Evolutionary conservation across 53 echinoderm and acorn worm genomes (phyloP).

Genomic region (Pentamera pediparva): DNA sequence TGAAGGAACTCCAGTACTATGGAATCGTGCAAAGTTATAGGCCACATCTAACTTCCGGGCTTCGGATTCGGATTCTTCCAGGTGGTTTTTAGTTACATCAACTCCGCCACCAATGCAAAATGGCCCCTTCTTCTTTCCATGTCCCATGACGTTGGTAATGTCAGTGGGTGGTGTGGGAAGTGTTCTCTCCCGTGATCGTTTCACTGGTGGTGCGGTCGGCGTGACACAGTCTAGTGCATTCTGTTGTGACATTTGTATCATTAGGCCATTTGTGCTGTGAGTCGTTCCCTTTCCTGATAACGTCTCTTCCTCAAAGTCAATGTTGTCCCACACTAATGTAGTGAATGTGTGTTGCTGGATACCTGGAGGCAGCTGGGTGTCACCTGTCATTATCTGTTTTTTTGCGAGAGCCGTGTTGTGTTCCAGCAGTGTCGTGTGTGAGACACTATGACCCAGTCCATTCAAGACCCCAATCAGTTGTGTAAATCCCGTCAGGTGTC

Average conservation of each 20-base stretch:
- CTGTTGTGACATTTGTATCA: slow-evolving; percentile 26
- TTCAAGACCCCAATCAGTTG: slow-evolving; percentile 54
- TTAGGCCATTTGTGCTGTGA: no score
- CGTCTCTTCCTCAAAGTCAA: no score
- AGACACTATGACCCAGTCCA: slow-evolving; percentile 56
- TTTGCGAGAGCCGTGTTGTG: slow-evolving; percentile 58
- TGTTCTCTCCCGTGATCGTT: slow-evolving; percentile 7
- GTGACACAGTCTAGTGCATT: neutral
- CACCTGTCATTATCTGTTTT: slow-evolving; percentile 23
- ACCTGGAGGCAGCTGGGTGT: slow-evolving; percentile 22
- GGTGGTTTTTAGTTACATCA: neutral
- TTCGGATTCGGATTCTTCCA: no score
- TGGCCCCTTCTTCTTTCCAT: slow-evolving; percentile 8
- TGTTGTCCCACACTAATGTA: no score
- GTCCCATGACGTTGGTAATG: neutral
- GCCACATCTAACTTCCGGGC: no score
- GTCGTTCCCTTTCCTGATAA: no score
- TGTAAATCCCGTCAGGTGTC: slow-evolving; percentile 53
- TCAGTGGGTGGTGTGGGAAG: neutral
- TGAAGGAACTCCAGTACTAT: no score
- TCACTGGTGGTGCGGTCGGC: neutral
- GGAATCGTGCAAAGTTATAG: no score
- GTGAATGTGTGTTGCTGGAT: slow-evolving; percentile 18
- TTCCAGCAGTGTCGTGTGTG: slow-evolving; percentile 35
- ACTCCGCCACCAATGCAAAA: neutral